Conservation (phyloP, 1,140 invertebrate species). For the Drosophila leontia region DNA sequence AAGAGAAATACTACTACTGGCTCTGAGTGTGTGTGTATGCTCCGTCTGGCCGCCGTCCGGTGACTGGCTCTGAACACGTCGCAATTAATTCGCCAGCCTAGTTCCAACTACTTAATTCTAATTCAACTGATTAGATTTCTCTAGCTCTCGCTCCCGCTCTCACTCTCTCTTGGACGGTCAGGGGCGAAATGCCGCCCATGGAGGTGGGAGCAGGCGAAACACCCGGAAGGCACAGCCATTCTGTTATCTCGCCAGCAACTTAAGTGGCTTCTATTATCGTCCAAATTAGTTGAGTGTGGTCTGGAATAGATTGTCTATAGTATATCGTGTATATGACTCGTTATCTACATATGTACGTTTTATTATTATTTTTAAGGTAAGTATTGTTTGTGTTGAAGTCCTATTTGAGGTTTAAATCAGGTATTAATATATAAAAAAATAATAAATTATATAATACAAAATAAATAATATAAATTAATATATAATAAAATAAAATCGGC, state of each 20-base stretch:
- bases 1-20: not conserved
- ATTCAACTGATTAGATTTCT: slow-evolving; percentile 70
- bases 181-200: not conserved
- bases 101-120: slow-evolving; percentile 50
- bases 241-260: not conserved
- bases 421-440: not conserved
- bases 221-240: slow-evolving; percentile 12
- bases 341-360: not conserved
- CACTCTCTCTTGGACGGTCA: not conserved
- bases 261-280: slow-evolving; percentile 9
- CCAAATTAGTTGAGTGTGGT: slow-evolving; percentile 9
- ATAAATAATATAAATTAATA: too few species aligned
- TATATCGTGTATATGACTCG: not conserved
- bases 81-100: slow-evolving; percentile 7
- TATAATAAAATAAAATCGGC: too few species aligned
- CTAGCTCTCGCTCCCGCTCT: not conserved
- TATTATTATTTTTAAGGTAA: too few species aligned
- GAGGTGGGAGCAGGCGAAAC: not conserved
- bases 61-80: slow-evolving; percentile 20
- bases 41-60: slow-evolving; percentile 7
- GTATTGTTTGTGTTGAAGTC: not conserved
- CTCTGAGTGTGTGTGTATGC: slow-evolving; percentile 2
- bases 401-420: not conserved
- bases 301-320: not conserved
- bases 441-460: too few species aligned